A percentile compares a stretch with the other conserved stretches of the same genome.
These are phyloP conservation scores for Plotosus lineatus DNA, from an alignment of 2,113 vertebrate genomes.

Conservation along the genomic window DNA sequence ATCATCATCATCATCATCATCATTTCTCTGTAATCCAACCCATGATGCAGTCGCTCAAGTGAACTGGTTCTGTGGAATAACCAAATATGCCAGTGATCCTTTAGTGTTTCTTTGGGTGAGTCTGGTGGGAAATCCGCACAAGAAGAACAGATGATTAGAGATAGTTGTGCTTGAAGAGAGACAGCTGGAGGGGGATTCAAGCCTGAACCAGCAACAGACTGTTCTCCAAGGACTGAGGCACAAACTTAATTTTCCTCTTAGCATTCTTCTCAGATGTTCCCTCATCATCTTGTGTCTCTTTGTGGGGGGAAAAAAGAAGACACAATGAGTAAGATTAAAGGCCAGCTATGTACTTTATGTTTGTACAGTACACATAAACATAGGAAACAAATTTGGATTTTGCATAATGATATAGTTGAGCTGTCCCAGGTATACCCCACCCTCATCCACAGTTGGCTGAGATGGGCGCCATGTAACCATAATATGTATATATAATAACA, in stretches of 20 bases:
- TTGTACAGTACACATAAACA: not conserved
- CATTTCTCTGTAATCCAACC: constrained; percentile 3
- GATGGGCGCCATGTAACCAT: too few species aligned
- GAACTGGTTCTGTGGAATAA: not conserved
- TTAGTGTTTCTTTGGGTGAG: not conserved
- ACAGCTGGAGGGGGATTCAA: not conserved
- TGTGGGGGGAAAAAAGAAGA: not conserved
- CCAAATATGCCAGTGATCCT: not conserved
- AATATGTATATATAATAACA: too few species aligned
- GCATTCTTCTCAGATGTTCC: not conserved
- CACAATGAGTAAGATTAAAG: constrained; percentile 15
- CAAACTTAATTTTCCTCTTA: constrained; percentile 20
- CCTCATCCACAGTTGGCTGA: too few species aligned
- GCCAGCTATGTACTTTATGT: not conserved
- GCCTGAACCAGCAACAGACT: constrained; percentile 2
- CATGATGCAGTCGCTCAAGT: not conserved
- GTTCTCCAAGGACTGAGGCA: constrained; percentile 24
- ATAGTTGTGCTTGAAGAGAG: constrained; percentile 29
- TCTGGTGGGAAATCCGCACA: constrained; percentile 5
- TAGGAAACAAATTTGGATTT: too few species aligned
- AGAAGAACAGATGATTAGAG: constrained; percentile 31
- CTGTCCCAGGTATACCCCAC: too few species aligned
- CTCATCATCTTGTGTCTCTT: not conserved
- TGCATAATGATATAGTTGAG: too few species aligned
- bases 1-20: not conserved